phyloP scores from a whole-genome alignment of 2,797 vertebrate genomes.

The Carduelis carduelis region DNA sequence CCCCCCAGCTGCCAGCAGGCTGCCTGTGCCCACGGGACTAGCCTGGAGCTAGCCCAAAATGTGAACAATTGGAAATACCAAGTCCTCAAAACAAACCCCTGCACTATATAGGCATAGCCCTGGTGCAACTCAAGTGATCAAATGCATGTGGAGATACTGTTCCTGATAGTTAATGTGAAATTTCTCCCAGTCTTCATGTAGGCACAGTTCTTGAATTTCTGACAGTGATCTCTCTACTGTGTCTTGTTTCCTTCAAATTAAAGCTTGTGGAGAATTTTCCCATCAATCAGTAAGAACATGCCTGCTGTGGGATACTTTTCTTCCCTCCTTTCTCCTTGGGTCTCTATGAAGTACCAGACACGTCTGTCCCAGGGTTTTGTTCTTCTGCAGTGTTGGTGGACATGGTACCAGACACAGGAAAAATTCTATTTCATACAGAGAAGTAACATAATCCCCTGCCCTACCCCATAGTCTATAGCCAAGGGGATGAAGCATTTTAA shows the following conservation, averaged over 20 bases:
- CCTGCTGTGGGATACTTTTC: background rate
- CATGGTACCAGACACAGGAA: background rate
- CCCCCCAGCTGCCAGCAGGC: background rate
- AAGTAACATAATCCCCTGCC: background rate
- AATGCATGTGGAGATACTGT: background rate
- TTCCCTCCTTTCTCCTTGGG: background rate
- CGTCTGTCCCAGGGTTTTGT: background rate
- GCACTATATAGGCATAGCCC: background rate
- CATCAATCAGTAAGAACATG: rapidly evolving
- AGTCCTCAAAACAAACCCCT: background rate
- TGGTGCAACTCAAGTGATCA: background rate
- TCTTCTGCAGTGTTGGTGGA: background rate
- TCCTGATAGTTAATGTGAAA: background rate
- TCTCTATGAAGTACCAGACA: background rate
- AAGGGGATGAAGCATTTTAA: background rate
- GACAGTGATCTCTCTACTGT: background rate
- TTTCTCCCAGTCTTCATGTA: background rate
- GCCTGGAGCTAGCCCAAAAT: background rate
- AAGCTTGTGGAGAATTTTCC: background rate
- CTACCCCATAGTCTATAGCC: rapidly evolving
- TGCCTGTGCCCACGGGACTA: rapidly evolving
- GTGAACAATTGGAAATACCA: background rate
- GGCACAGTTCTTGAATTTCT: background rate
- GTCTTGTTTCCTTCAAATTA: background rate
- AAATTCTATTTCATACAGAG: background rate